Evolutionary conservation across 2,797 vertebrate species (phyloP).

Genomic region (Paguma larvata): DNA sequence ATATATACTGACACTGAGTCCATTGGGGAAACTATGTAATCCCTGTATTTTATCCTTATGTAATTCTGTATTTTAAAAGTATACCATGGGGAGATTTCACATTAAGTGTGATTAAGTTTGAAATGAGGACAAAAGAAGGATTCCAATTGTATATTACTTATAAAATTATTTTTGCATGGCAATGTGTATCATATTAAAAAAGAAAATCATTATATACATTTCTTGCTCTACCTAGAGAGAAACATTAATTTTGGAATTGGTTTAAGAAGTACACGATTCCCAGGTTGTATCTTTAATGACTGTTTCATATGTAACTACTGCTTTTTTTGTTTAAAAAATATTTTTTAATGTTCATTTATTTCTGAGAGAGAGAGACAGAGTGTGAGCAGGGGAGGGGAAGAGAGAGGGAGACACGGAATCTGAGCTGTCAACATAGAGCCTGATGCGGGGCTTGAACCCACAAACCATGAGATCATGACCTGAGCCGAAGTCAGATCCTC

Average conservation of each 20-base stretch:
- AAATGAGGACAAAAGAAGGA: slow-evolving; percentile 6
- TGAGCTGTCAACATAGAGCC: too few relatives aligned
- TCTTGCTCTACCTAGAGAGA: slow-evolving; percentile 17
- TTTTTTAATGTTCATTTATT: too few relatives aligned
- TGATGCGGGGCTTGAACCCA: too few relatives aligned
- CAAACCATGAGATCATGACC: too few relatives aligned
- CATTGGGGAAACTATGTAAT: neutral
- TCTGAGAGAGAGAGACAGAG: too few relatives aligned
- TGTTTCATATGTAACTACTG: neutral
- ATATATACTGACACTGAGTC: neutral
- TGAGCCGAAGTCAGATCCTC: too few relatives aligned
- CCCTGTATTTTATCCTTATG: neutral
- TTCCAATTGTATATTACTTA: neutral
- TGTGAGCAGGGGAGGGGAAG: too few relatives aligned
- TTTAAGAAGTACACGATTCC: neutral
- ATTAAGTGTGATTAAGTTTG: neutral
- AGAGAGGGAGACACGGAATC: too few relatives aligned
- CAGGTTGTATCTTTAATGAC: neutral
- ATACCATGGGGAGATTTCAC: neutral
- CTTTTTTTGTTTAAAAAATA: neutral
- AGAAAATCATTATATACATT: neutral
- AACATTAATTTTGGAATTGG: slow-evolving; percentile 39
- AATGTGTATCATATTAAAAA: neutral
- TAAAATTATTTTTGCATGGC: slow-evolving; percentile 1
- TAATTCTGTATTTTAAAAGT: slow-evolving; percentile 38